A percentile compares a stretch with the other conserved stretches of the same genome.
Conservation (phyloP, 92 coral and sea anemone genomes). For the Parazoanthus atlanticus region DNA sequence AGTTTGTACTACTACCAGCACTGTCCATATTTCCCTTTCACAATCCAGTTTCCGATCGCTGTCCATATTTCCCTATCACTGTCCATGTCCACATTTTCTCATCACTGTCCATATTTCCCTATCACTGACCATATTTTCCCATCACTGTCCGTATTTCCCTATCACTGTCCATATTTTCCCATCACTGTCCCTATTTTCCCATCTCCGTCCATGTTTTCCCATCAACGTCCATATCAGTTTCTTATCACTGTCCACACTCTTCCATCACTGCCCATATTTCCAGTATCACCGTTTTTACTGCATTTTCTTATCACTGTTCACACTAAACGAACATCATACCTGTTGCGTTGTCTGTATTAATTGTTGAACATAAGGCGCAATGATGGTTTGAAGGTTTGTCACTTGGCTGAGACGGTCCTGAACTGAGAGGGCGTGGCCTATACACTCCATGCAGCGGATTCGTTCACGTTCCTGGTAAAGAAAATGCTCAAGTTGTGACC, state of each 20-base stretch:
- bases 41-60: no score
- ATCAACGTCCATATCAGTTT: not conserved
- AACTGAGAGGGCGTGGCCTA: slow-evolving; percentile 88
- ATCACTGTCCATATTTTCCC: not conserved
- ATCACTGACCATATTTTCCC: not conserved
- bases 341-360: slow-evolving; percentile 72
- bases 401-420: slow-evolving; percentile 68
- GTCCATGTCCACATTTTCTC: not conserved
- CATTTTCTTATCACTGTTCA: no score
- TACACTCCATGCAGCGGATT: slow-evolving; percentile 95
- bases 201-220: not conserved
- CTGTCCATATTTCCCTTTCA: not conserved
- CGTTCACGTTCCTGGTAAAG: slow-evolving; percentile 81
- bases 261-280: not conserved
- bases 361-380: slow-evolving; percentile 73
- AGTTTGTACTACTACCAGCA: no score
- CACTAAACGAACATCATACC: slow-evolving; percentile 41
- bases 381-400: slow-evolving; percentile 66
- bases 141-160: not conserved
- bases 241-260: not conserved
- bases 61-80: no score
- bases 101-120: not conserved
- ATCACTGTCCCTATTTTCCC: not conserved
- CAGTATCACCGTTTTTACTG: not conserved
- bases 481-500: not conserved